Base-by-base conservation (phyloP, 2,888 invertebrate genomes). In the Drosophila hamatofila region DNA sequence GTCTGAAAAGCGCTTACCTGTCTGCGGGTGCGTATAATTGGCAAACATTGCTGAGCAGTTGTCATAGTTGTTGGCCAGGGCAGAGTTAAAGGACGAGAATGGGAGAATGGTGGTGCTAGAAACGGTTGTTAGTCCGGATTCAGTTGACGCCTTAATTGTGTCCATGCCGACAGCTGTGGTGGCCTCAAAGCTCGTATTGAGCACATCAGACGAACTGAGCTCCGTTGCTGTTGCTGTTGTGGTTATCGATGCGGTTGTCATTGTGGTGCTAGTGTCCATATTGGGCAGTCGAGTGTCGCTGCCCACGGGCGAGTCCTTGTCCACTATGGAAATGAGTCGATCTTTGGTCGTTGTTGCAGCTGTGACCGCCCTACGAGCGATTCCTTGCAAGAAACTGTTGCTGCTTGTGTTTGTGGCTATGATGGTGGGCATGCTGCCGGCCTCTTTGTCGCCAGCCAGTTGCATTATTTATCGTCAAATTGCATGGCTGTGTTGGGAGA, bases 1-100 rank as follows among this genome's bases (percentile, higher is more conserved):
- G 33, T 5, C 21, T 30, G 30, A 8, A 6, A 4, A 48, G 14
- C 35, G 71, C 83, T 88, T 57, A 91, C 91, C 91, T 77, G 82
- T 57, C 60, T 83, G 79, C n/a, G 91, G 90, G 42, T 86, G 86
- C 41, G 89, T 90, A 56, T 90, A 91, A 78, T 92, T 91, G 86
- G 85, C 83, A 72, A 92, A 92, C 6, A 91, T 68, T 12, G 87
- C 78, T 42, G 91, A 91, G 61, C 92, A 92, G 63, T 90, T 91
- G 49, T 88, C 88, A 48, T 78, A 83, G 62, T 78, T 92, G 59
- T 76, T 82, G 69, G 78, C 81, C 39, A 78, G 65, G n/a, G 73
- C 66, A n/a, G 80, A 54, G 35, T 64, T 52, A 14, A 78, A 59
- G 46, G 86, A 75, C 33, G 72, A 23, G 58, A 56, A 35, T 0